Evolutionary conservation across 1,140 invertebrate genomes (phyloP).

Genomic region (Rhizoglyphus robini): DNA sequence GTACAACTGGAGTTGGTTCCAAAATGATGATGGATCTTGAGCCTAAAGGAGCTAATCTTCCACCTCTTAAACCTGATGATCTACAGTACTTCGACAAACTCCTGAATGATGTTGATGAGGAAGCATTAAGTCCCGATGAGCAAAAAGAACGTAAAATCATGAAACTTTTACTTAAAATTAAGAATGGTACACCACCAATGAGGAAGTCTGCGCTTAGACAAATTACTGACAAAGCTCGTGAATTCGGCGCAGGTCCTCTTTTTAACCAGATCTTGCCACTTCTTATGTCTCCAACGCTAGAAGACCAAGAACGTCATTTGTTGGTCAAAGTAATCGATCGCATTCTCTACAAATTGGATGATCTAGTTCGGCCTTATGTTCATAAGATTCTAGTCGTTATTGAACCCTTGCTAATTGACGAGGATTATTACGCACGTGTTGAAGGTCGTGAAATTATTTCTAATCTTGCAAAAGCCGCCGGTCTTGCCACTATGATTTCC

Average conservation of each 20-base stretch:
- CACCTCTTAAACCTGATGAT: conserved; percentile 98
- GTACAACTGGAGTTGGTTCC: conserved; percentile 44
- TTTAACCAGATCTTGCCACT: conserved; percentile 98
- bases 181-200: conserved; percentile 99
- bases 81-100: conserved; percentile 99
- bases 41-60: conserved; percentile 82
- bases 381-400: conserved; percentile 99
- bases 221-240: conserved; percentile 95
- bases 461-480: conserved; percentile 98
- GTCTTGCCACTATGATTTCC: conserved; percentile 98
- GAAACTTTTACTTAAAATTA: conserved; percentile 95
- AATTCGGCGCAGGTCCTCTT: conserved; percentile 93
- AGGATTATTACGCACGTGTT: conserved; percentile 98
- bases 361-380: conserved; percentile 94
- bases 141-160: conserved; percentile 98
- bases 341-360: conserved; percentile 96
- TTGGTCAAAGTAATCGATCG: conserved; percentile 99
- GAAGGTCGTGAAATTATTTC: conserved; percentile 99
- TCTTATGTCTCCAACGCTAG: conserved; percentile 96
- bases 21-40: conserved; percentile 88
- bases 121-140: conserved; percentile 83
- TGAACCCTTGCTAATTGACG: conserved; percentile 95
- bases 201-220: conserved; percentile 91
- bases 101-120: conserved; percentile 93
- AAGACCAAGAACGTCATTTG: conserved; percentile 97